These are phyloP conservation scores for Drosophila bipectinata DNA, from an alignment of 1,140 invertebrate species.

Conservation along the genomic window DNA sequence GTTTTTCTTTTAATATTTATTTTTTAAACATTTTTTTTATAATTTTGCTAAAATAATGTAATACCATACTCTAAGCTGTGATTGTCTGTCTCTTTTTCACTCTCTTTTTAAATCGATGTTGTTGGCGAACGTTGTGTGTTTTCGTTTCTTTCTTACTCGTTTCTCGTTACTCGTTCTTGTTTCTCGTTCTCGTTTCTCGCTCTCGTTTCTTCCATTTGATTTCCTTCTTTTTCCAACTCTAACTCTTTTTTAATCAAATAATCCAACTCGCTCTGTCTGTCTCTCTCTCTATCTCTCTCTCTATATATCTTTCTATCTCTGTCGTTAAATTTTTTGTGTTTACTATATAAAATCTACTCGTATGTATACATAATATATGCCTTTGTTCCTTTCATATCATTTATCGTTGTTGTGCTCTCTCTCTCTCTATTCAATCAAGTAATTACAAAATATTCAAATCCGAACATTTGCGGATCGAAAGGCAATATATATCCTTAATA, in stretches of 20 bases:
- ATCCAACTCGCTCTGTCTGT: conserved; percentile 49
- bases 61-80: conserved; percentile 17
- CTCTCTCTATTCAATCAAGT: conserved; percentile 38
- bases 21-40: conserved; percentile 2
- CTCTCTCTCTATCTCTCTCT: conserved; percentile 39
- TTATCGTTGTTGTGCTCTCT: conserved; percentile 68
- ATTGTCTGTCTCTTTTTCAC: conserved; percentile 25
- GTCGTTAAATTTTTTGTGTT: conserved; percentile 52
- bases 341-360: conserved; percentile 69
- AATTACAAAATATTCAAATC: conserved; percentile 41
- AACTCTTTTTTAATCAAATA: conserved; percentile 40
- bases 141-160: conserved; percentile 44
- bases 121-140: conserved; percentile 58
- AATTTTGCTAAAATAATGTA: not conserved
- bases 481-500: conserved; percentile 11
- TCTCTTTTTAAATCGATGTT: conserved; percentile 59
- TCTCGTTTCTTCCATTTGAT: conserved; percentile 21
- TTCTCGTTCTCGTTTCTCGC: conserved; percentile 31
- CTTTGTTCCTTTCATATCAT: conserved; percentile 69
- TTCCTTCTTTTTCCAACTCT: conserved; percentile 30
- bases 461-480: conserved; percentile 30
- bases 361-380: conserved; percentile 77
- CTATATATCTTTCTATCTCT: conserved; percentile 49
- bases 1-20: not conserved
- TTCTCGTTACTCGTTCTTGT: conserved; percentile 1